Percentiles rank a stretch among this genome's conserved stretches.
These are phyloP conservation scores for Drosophila pallidifrons DNA, from an alignment of 1,140 invertebrate genomes.

Conservation along the genomic window DNA sequence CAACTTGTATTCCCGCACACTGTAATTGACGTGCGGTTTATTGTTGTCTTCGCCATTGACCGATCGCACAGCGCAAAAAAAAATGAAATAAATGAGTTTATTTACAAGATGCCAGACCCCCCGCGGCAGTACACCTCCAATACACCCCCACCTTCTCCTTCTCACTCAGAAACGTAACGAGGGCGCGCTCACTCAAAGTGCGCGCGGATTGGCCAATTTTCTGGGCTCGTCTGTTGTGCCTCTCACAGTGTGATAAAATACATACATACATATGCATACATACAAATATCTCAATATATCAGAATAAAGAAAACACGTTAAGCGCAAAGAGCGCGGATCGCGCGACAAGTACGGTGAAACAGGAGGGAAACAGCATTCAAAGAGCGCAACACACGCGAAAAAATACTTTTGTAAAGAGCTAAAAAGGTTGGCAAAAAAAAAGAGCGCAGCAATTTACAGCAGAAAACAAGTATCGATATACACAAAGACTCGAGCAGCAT, in stretches of 20 bases:
- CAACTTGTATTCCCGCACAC: conserved; percentile 41
- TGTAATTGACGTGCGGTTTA: conserved; percentile 35
- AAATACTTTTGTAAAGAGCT: conserved; percentile 51
- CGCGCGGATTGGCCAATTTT: conserved; percentile 69
- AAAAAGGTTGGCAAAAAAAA: conserved; percentile 35
- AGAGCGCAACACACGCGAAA: conserved; percentile 70
- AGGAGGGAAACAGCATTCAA: not conserved
- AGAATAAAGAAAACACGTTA: conserved; percentile 31
- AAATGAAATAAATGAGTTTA: conserved; percentile 29
- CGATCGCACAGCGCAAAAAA: conserved; percentile 15
- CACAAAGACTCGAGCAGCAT: conserved; percentile 28
- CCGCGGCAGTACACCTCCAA: not conserved
- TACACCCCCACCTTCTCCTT: not conserved
- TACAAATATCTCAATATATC: conserved; percentile 2
- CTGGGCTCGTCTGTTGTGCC: conserved; percentile 69
- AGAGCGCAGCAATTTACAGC: conserved; percentile 65
- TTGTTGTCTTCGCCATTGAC: conserved; percentile 42
- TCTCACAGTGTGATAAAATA: conserved; percentile 29
- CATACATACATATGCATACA: conserved; percentile 9
- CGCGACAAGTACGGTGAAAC: not conserved
- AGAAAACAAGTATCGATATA: conserved; percentile 59
- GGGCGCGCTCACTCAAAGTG: conserved; percentile 41
- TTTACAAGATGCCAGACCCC: conserved; percentile 37
- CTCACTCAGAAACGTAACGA: conserved; percentile 2
- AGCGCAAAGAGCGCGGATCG: conserved; percentile 32